A percentile compares a stretch with the other conserved stretches of the same genome.
These are phyloP conservation scores for Panonychus citri DNA, from an alignment of 1,140 invertebrate genomes.

Conservation along the genomic window DNA sequence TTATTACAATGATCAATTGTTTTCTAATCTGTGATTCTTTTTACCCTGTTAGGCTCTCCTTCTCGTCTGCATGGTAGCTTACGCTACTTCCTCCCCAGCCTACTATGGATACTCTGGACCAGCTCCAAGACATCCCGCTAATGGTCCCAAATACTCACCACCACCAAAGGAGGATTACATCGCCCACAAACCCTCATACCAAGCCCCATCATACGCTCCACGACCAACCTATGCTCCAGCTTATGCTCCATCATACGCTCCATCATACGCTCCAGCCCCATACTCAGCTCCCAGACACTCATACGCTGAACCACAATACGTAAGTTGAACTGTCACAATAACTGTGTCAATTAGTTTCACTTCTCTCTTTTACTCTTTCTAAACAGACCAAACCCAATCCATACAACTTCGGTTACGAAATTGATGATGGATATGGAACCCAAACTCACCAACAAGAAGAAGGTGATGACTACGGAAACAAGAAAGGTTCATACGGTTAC, in stretches of 20 bases:
- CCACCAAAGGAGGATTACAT: too few relatives aligned
- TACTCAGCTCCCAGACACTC: neutral
- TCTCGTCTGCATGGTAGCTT: neutral
- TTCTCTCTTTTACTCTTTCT: neutral
- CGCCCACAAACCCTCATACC: too few relatives aligned
- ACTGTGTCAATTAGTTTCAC: neutral
- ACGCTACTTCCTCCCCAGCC: neutral
- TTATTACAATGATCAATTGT: neutral
- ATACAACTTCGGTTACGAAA: conserved; percentile 14
- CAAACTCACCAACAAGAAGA: conserved; percentile 12
- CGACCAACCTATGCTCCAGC: neutral
- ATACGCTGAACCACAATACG: neutral
- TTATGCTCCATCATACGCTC: neutral
- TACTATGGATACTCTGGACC: neutral
- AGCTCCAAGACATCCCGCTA: too few relatives aligned
- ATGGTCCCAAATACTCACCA: too few relatives aligned
- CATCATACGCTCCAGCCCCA: neutral
- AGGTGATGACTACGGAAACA: conserved; percentile 14
- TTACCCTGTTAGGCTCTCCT: too few relatives aligned
- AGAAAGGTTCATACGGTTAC: conserved; percentile 17
- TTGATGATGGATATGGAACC: conserved; percentile 14
- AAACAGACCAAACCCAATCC: conserved; percentile 4
- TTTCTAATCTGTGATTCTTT: neutral
- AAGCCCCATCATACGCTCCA: too few relatives aligned
- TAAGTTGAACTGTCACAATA: neutral